Percentiles rank a stretch among this genome's conserved stretches.
Conservation (phyloP, 2,888 invertebrate species). For the Rutpela maculata region DNA sequence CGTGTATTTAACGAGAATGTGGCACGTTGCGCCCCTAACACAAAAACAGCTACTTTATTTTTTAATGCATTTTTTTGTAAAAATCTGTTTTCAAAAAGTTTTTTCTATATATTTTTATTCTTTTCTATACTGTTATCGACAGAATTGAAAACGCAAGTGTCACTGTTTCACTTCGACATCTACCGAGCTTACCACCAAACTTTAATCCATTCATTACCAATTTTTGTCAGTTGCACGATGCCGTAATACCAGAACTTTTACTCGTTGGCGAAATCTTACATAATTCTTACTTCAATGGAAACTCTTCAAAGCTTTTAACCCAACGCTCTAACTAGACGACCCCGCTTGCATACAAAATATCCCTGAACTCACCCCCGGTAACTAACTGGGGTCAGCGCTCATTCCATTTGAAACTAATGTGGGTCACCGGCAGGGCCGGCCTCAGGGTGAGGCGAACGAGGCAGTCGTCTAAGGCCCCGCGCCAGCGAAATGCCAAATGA, state of each 20-base stretch:
- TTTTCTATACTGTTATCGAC: no score
- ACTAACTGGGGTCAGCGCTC: not conserved
- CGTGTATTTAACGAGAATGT: no score
- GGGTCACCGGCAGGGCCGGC: slow-evolving; percentile 2
- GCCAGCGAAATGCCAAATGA: no score
- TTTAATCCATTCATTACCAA: slow-evolving; percentile 19
- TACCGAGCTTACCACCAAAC: not conserved
- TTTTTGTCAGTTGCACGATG: slow-evolving; percentile 2
- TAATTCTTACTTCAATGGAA: slow-evolving; percentile 27
- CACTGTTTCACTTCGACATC: not conserved
- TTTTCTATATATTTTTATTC: no score
- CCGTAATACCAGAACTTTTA: slow-evolving; percentile 8
- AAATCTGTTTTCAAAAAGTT: no score
- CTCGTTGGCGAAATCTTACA: slow-evolving; percentile 22
- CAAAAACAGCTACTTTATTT: no score
- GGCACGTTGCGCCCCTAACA: no score
- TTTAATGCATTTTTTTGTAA: no score
- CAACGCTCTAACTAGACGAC: slow-evolving; percentile 22
- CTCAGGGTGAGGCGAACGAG: no score
- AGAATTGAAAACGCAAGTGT: not conserved
- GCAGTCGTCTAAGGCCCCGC: no score
- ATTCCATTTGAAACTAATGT: slow-evolving; percentile 29
- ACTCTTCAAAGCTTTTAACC: slow-evolving; percentile 25
- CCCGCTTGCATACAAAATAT: slow-evolving; percentile 33
- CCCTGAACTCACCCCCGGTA: not conserved